Base-by-base conservation (phyloP, 2,888 invertebrate species). In the Tinea trinotella region DNA sequence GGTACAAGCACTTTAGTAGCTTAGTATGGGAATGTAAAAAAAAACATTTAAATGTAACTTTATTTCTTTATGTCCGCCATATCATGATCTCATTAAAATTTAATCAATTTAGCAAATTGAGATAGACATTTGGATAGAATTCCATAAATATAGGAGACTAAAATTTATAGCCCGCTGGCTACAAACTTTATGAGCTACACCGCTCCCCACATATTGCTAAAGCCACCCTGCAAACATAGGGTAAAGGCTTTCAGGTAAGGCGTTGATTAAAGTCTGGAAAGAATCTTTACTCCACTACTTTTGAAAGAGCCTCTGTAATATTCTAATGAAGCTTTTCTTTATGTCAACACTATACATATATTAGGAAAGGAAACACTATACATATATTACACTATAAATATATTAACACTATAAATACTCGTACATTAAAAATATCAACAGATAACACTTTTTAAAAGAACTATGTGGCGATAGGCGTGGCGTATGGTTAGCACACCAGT, bases 221-320 rank as follows among this genome's bases (percentile, higher is more conserved):
- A 40, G 40, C 40, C 13, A 13, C 2, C 40, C 13, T 35, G 35
- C 10, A 35, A 35, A 40, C 40, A 40, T 4, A 13, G 15, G 13
- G 40, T 40, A 40, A 30, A 30, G 30, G 40, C 40, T 40, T 40
- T 40, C 15, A 40, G 40, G 13, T 13, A 40, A 15, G 13, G 40
- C 13, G 13, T 40, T 40, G 40, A 40, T 40, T 40, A 40, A 40
- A 40, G 15, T 30, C n/a, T n/a, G 13, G 12, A n/a, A 13, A n/a
- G 40, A 7, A 40, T 40, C 40, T 4, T 40, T 12, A 40, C 5
- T 3, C 15, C 40, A 40, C 40, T 40, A 40, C 40, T 40, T 40
- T 40, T 15, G 13, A 40, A 40, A 40, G 15, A 13, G 12, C 40
- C 35, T 40, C 40, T 15, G 40, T 7, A 40, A 40, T 40, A 40